phyloP scores from a whole-genome alignment of 1,140 invertebrate species.

The Harpegnathos saltator region DNA sequence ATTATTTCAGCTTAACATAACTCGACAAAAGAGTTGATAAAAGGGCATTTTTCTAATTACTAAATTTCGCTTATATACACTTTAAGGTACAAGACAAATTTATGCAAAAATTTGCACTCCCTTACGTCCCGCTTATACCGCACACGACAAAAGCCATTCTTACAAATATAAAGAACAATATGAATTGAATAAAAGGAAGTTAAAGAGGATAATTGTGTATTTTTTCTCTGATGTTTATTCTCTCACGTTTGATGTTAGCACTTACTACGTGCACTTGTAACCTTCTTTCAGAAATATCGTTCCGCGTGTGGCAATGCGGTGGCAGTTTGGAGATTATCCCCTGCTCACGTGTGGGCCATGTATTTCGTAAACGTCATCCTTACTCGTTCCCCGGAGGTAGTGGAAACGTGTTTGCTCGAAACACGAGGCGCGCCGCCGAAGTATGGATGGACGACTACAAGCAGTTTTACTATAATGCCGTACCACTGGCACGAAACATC shows the following conservation, averaged over 20 bases:
- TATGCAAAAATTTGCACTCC: not conserved
- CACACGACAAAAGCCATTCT: not conserved
- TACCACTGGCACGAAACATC: constrained; percentile 94
- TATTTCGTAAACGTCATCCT: constrained; percentile 97
- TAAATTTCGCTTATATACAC: not conserved
- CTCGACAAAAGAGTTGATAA: not conserved
- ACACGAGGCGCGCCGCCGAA: constrained; percentile 95
- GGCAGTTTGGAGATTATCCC: constrained; percentile 97
- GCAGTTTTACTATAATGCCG: constrained; percentile 95
- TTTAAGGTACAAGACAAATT: not conserved
- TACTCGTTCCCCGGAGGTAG: constrained; percentile 98
- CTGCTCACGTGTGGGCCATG: constrained; percentile 96
- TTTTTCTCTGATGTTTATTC: no score
- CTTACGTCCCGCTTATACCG: not conserved
- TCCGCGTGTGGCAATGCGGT: constrained; percentile 98
- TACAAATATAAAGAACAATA: not conserved
- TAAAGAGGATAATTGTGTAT: not conserved
- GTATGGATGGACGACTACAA: constrained; percentile 99
- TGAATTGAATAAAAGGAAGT: not conserved
- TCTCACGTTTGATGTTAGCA: constrained; percentile 9
- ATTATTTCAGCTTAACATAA: constrained; percentile 29
- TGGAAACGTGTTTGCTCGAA: constrained; percentile 95
- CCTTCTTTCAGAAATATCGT: constrained; percentile 88
- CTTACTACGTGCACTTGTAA: constrained; percentile 6
- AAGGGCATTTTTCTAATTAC: not conserved